A percentile compares a stretch with the other conserved stretches of the same genome.
phyloP scores from a whole-genome alignment of 2,797 vertebrate genomes.

The Pempheris klunzingeri region DNA sequence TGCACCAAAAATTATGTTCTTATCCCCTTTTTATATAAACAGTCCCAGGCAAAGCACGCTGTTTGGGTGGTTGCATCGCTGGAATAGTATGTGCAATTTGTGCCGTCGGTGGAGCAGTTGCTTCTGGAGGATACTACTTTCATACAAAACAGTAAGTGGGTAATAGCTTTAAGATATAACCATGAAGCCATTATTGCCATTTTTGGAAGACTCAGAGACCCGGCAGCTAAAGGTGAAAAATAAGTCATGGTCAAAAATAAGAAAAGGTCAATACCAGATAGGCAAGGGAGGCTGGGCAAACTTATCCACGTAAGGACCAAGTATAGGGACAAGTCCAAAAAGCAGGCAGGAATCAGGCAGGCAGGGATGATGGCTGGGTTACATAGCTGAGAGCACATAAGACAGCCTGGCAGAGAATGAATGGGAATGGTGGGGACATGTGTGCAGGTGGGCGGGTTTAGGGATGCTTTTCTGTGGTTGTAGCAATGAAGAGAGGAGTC shows the following conservation, averaged over 20 bases:
- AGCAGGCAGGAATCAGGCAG: neutral
- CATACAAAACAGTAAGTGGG: constrained; percentile 51
- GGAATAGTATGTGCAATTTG: constrained; percentile 68
- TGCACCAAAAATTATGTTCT: neutral
- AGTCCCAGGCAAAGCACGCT: rapidly evolving
- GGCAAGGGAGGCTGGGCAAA: no score
- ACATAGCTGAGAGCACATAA: neutral
- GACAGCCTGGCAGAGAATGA: neutral
- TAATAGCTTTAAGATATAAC: neutral
- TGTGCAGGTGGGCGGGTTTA: no score
- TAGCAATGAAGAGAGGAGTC: no score
- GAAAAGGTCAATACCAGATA: neutral
- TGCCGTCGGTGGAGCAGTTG: neutral
- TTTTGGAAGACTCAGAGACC: neutral
- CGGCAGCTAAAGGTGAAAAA: neutral
- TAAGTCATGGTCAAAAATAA: neutral
- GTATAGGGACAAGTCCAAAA: neutral
- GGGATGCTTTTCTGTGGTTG: no score
- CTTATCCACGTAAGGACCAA: neutral
- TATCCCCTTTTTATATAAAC: neutral
- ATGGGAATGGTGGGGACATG: no score
- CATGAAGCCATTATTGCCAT: neutral
- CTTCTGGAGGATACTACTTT: neutral
- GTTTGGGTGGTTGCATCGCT: constrained; percentile 58
- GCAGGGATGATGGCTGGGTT: neutral